A percentile compares a stretch with the other conserved stretches of the same genome.
Conservation (phyloP, 2,113 vertebrate species). For the Pseudorhombus dupliciocellatus region DNA sequence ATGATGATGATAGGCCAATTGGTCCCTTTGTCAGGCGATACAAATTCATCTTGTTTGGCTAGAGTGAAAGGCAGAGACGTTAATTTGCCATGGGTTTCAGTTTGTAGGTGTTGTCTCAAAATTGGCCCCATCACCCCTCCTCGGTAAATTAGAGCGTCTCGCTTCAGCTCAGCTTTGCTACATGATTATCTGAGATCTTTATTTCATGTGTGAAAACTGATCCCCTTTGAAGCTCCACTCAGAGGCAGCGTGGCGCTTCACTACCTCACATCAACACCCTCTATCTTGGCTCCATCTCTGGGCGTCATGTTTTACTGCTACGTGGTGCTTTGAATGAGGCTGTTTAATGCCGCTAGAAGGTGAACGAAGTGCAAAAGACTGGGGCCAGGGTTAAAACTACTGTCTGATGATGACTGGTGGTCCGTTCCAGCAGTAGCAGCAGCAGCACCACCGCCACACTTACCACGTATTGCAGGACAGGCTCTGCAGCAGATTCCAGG, state of each 20-base stretch:
- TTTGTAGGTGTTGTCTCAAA: slow-evolving; percentile 54
- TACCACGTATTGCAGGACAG: slow-evolving; percentile 47
- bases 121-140: slow-evolving; percentile 42
- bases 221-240: slow-evolving; percentile 75
- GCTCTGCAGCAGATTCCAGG: slow-evolving; percentile 51
- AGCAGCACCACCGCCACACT: slow-evolving; percentile 12
- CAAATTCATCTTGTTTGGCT: slow-evolving; percentile 44
- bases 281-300: slow-evolving; percentile 70
- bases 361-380: slow-evolving; percentile 38
- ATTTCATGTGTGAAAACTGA: slow-evolving; percentile 77
- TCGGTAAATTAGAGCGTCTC: slow-evolving; percentile 51
- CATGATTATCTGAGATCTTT: slow-evolving; percentile 78
- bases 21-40: slow-evolving; percentile 8
- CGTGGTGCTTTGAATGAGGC: slow-evolving; percentile 55
- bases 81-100: slow-evolving; percentile 46
- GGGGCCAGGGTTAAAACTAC: slow-evolving; percentile 38
- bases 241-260: slow-evolving; percentile 52
- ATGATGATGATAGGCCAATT: slow-evolving; percentile 13
- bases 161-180: slow-evolving; percentile 61
- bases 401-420: slow-evolving; percentile 45
- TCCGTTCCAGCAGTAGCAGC: neutral
- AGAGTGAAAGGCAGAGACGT: slow-evolving; percentile 36
- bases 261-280: slow-evolving; percentile 74
- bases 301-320: slow-evolving; percentile 68
- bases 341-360: slow-evolving; percentile 61